Evolutionary conservation across 2,113 vertebrate genomes (phyloP), one percentile per base, ranked within the genome.

Genomic region (Chaetodon auriga): DNA sequence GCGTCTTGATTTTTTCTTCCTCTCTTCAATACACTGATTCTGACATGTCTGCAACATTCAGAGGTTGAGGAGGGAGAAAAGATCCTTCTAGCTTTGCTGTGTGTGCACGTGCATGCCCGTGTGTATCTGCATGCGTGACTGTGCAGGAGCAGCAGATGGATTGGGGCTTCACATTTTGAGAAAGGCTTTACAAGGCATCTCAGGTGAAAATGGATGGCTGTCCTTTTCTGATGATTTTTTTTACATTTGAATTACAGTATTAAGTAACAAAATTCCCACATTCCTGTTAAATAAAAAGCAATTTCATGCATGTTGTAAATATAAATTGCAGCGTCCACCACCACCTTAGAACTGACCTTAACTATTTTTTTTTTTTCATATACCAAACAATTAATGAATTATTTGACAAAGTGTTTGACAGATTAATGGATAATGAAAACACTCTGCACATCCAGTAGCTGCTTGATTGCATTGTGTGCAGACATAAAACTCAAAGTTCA

Each of bases 1-100:
- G 75, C 23, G 0, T 81, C 78, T 70, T 65, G 82, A 90, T 88
- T 64, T 85, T 43, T 68, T 81, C 65, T 68, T 23, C 38, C 82
- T 68, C 38, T 84, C 46, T n/a, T 61, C 49, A 41, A 11, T 36
- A 55, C 68, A 78, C 6, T 2, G 57, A 66, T 73, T 51, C 64
- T 82, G 86, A 74, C 78, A 78, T 70, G 65, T 73, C 62, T 43
- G 81, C 53, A 71, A n/a, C 72, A 61, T 60, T 80, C 64, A 10
- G 68, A 78, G 70, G 58, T 85, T 68, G 64, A 85, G 62, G 14
- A 19, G 25, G 9, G 25, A 53, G 7, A 2, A 38, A 5, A 7
- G 16, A 51, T 10, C 13, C 23, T 38, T 61, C 19, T 55, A 4
- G 51, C 30, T 58, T 45, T 81, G 57, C 78, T 84, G 65, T 30